Percentiles rank a stretch among this genome's conserved stretches.
phyloP scores from a whole-genome alignment of 2,113 vertebrate species.

The Gopherus evgoodei region DNA sequence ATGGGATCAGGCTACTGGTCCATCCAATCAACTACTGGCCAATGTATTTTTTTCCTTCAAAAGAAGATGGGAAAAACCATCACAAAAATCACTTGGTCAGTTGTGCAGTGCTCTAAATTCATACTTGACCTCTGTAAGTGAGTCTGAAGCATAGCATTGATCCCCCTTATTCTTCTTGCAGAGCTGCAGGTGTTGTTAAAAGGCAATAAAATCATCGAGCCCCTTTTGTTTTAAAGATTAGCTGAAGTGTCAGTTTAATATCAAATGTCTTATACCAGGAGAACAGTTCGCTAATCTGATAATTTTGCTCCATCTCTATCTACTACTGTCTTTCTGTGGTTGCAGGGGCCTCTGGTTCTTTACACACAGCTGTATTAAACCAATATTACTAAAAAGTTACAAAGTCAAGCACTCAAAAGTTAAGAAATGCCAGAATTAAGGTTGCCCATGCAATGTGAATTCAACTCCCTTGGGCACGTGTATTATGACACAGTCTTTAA shows the following conservation, averaged over 20 bases:
- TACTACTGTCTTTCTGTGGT: neutral
- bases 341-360: too few species aligned
- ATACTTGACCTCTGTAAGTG: fast-evolving
- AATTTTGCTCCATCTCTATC: neutral
- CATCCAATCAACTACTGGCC: neutral
- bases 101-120: neutral
- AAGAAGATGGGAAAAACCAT: neutral
- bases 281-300: neutral
- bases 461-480: neutral
- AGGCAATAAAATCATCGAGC: neutral
- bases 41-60: neutral
- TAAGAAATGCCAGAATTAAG: neutral
- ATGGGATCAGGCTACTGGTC: neutral
- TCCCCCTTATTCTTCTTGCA: neutral
- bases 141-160: neutral
- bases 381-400: neutral
- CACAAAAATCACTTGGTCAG: neutral
- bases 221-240: neutral
- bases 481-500: fast-evolving
- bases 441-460: neutral
- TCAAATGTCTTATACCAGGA: neutral
- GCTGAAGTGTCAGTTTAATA: fast-evolving
- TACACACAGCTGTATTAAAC: too few species aligned
- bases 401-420: neutral
- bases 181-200: neutral